Evolutionary conservation across 1,140 invertebrate species (phyloP).

Genomic region (Calosoma granatense): DNA sequence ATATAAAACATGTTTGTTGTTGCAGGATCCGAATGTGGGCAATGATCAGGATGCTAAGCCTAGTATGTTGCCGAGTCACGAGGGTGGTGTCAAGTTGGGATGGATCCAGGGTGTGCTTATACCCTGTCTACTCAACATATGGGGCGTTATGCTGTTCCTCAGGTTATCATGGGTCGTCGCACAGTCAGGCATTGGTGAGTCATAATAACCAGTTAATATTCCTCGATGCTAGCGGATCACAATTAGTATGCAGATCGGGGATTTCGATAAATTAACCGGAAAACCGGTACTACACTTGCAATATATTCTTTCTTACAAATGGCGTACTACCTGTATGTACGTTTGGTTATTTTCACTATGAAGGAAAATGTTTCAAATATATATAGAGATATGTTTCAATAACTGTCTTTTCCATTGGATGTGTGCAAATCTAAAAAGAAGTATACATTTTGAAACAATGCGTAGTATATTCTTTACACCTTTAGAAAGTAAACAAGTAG

Average conservation of each 20-base stretch:
- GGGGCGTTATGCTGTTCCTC: constrained; percentile 81
- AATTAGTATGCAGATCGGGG: background rate
- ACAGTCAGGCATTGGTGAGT: constrained; percentile 62
- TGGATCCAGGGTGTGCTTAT: constrained; percentile 79
- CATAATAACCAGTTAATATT: no score
- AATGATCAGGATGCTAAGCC: constrained; percentile 34
- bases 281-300: background rate
- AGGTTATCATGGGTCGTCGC: constrained; percentile 78
- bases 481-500: no score
- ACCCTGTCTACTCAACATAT: constrained; percentile 76
- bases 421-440: no score
- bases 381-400: no score
- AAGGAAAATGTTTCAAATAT: no score
- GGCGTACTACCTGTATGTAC: no score
- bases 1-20: no score
- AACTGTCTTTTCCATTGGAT: no score
- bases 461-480: no score
- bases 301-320: no score
- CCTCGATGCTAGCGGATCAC: background rate
- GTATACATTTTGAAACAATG: no score
- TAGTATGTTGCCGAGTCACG: constrained; percentile 22
- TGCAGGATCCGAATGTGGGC: constrained; percentile 21
- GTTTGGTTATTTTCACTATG: no score
- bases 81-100: constrained; percentile 61
- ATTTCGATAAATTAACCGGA: background rate